Percentiles rank a stretch among this genome's conserved stretches.
Evolutionary conservation across 23 tunicate genomes (phyloP).

Genomic region (Styela plicata): DNA sequence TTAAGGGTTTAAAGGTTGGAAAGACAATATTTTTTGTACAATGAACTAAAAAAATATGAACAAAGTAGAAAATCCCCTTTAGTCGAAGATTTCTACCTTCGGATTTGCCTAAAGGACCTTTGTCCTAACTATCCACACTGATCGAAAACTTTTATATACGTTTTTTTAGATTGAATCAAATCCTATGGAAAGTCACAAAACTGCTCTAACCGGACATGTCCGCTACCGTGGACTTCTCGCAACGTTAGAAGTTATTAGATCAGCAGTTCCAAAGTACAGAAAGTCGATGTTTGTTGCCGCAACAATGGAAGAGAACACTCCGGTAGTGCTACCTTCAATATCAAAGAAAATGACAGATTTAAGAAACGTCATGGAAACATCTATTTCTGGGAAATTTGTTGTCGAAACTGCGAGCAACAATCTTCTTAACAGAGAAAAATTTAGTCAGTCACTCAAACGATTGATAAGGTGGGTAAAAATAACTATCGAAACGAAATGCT

Average conservation of each 20-base stretch:
- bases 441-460: neutral
- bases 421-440: constrained; percentile 15
- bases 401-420: constrained; percentile 19
- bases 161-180: constrained; percentile 9
- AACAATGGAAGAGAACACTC: constrained; percentile 1
- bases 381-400: constrained; percentile 19
- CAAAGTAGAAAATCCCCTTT: too few relatives aligned
- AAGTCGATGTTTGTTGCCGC: neutral
- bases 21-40: too few relatives aligned
- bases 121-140: too few relatives aligned
- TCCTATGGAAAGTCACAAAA: neutral
- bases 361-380: neutral
- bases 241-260: neutral
- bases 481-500: too few relatives aligned
- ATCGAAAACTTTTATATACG: too few relatives aligned
- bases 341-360: constrained; percentile 8
- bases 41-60: too few relatives aligned
- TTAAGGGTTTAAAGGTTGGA: too few relatives aligned
- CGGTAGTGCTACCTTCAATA: neutral
- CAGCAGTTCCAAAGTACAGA: neutral
- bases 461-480: neutral
- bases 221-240: constrained; percentile 16
- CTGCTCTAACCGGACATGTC: neutral
- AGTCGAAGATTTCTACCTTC: too few relatives aligned
- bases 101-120: too few relatives aligned